Base-by-base conservation (phyloP, 2,797 vertebrate genomes). In the Euphonia xanthogaster region DNA sequence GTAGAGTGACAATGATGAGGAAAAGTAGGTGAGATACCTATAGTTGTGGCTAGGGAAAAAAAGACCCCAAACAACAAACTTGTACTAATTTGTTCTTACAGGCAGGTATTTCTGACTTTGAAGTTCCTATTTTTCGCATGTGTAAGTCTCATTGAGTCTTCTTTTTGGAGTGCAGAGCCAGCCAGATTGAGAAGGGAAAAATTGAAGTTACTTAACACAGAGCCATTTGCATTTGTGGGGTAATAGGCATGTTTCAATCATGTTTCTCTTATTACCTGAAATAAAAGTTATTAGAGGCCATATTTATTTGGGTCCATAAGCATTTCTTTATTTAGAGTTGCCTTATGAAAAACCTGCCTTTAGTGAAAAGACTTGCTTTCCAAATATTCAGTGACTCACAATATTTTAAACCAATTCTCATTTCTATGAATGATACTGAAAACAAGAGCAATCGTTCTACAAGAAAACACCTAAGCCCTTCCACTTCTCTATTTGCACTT, bases 1-100 rank as follows among this genome's bases (percentile, higher is more conserved):
- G 96, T 93, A 97, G 90, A 95, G 97, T 71, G 90, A 96, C 61
- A 94, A 96, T 93, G 89, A 95, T 14, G 22, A 96, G 76, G 73
- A 94, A 93, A 96, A 76, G 85, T 48, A 84, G 78, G 66, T 87
- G 42, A 92, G 66, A 93, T 90, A 96, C 68, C 84, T 63, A 88
- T 71, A 75, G 67, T 40, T 94, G 54, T 42, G 80, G 51, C 24
- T 78, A 91, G 67, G 65, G 30, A 4, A 22, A 27, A 53, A 31
- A 68, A 28, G 7, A 58, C 6, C 3, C 4, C 5, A 42, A 48
- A 33, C 23, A 53, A 65, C 45, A 66, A 92, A 71, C 54, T 70
- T 81, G 31, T 94, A 67, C 78, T 89, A 89, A 93, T 95, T 94
- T 90, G 75, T 78, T 83, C 50, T 27, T 23, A 33, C 61, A 97